Base-by-base conservation (phyloP, 2,113 vertebrate species). In the Accipiter cooperii region DNA sequence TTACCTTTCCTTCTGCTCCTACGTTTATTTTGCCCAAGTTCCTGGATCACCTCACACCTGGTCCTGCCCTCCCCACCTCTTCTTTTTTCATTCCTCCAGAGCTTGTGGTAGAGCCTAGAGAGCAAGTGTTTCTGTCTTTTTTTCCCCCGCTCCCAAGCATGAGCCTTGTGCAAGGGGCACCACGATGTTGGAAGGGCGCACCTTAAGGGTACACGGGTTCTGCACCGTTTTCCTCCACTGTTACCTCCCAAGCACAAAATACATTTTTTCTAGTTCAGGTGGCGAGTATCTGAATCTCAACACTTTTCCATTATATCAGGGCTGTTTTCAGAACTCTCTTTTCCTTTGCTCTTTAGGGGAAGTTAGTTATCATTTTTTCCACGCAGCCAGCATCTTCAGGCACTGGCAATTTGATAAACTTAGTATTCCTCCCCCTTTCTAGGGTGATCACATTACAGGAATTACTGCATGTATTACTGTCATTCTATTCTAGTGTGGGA, bases 131-230 rank as follows among this genome's bases (percentile, higher is more conserved):
- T 34, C 49, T 82, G 73, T n/a, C 29, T 24, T 21, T 18, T 18
- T 38, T 5, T 13, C 5, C 13, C 5, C n/a, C 29, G 13, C 19
- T 26, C 18, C 25, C 15, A 63, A 13, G 15, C 4, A 6, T 1
- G 2, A 75, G 17, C 34, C 13, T 1, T 2, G 20, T 31, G 40
- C 71, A 42, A 61, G 34, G 46, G 46, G 18, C 34, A 58, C 31
- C 25, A 3, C 0, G 2, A 6, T 4, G 6, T 0, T 33, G 46
- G 38, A 29, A 64, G 34, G 5, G 21, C 8, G 20, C 40, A 96
- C 12, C 42, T 76, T 55, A 17, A 31, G 36, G 33, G 9, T 0
- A 51, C 36, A 13, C 60, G 55, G 28, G 13, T 34, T 58, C 60
- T 58, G 31, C 55, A 61, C 36, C 9, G 7, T 61, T 63, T 44